A percentile compares a stretch with the other conserved stretches of the same genome.
phyloP scores from a whole-genome alignment of 37 sponge, comb jelly and placozoan species.

The Theonella swinhoei region DNA sequence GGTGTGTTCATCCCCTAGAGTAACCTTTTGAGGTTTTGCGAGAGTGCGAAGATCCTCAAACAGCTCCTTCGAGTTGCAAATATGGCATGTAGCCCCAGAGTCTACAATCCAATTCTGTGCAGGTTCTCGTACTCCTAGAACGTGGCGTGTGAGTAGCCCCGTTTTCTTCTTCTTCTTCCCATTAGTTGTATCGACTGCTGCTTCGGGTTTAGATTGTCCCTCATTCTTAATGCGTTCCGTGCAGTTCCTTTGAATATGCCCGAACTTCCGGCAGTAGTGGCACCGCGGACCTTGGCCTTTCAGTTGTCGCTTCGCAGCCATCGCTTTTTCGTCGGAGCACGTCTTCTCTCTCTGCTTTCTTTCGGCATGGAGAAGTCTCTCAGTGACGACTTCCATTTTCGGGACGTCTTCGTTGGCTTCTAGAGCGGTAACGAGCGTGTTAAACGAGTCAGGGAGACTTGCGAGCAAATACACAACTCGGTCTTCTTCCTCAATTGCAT shows the following conservation, averaged over 20 bases:
- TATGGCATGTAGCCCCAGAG: constrained; percentile 52
- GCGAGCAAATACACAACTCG: constrained; percentile 49
- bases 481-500: constrained; percentile 23
- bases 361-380: constrained; percentile 45
- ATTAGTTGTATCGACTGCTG: background rate
- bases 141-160: background rate
- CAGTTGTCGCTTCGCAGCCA: background rate
- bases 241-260: constrained; percentile 49
- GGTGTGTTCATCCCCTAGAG: constrained; percentile 53
- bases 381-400: constrained; percentile 48
- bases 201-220: background rate
- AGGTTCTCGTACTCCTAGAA: background rate
- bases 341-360: constrained; percentile 31
- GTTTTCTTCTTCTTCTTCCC: background rate
- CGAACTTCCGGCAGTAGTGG: constrained; percentile 38
- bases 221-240: background rate
- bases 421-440: constrained; percentile 59
- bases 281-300: constrained; percentile 28
- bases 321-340: background rate
- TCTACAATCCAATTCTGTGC: constrained; percentile 45
- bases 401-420: constrained; percentile 55
- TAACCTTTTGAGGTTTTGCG: constrained; percentile 33
- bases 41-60: constrained; percentile 29
- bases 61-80: constrained; percentile 29
- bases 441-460: constrained; percentile 52